Evolutionary conservation across 92 coral and sea anemone species (phyloP).

Genomic region (Phenganax stokvisi): DNA sequence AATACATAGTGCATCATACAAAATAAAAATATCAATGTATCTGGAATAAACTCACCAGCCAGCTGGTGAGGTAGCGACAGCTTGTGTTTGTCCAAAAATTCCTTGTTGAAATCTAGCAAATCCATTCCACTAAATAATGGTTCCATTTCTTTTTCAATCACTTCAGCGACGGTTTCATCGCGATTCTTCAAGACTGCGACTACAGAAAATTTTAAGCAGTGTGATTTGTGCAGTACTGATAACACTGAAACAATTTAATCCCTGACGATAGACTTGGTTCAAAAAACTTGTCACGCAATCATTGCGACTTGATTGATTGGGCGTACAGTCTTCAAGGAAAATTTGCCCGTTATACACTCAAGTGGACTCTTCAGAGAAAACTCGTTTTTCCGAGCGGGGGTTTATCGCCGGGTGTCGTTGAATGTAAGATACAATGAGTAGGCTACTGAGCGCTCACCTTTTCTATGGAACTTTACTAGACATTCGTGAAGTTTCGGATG

Average conservation of each 20-base stretch:
- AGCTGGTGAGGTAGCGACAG: conserved; percentile 69
- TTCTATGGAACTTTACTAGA: conserved; percentile 65
- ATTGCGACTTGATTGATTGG: too few species aligned
- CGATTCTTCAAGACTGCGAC: conserved; percentile 56
- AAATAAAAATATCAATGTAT: background rate
- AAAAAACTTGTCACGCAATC: too few species aligned
- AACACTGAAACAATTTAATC: background rate
- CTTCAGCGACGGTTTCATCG: conserved; percentile 54
- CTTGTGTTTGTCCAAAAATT: conserved; percentile 56
- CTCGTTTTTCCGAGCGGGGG: background rate
- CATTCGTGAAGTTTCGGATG: conserved; percentile 78
- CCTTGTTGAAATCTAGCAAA: conserved; percentile 60
- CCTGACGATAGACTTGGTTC: too few species aligned
- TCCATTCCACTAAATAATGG: conserved; percentile 59
- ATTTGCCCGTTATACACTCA: background rate
- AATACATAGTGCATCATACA: background rate
- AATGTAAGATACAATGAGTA: background rate
- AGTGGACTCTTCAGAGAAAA: background rate
- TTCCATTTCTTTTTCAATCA: conserved; percentile 71
- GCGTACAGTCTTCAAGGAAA: background rate
- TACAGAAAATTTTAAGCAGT: conserved; percentile 3
- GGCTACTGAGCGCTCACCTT: conserved; percentile 43
- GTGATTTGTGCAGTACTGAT: background rate
- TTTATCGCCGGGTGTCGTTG: too few species aligned
- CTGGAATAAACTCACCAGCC: conserved; percentile 61